phyloP scores from a whole-genome alignment of 1,140 invertebrate genomes.

The Eciton burchellii region DNA sequence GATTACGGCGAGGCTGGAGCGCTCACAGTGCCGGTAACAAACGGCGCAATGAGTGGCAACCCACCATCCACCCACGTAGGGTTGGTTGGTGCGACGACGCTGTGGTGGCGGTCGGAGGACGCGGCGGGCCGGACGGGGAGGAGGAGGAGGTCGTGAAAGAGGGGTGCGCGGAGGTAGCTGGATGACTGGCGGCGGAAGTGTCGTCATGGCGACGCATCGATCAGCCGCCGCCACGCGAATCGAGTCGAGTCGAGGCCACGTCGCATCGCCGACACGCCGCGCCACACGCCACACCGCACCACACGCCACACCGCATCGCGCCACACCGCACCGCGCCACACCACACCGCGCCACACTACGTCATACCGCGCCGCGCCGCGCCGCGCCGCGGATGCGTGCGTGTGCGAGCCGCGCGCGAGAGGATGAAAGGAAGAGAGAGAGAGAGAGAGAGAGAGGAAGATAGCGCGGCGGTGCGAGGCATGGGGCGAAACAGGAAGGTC shows the following conservation, averaged over 20 bases:
- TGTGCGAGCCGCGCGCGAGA: conserved; percentile 18
- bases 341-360: background rate
- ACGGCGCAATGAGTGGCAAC: conserved; percentile 68
- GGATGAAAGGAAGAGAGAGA: too few relatives aligned
- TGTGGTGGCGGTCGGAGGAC: conserved; percentile 58
- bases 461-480: background rate
- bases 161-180: conserved; percentile 83
- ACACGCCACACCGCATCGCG: conserved; percentile 53
- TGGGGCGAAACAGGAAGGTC: conserved; percentile 14
- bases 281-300: conserved; percentile 41
- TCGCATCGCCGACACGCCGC: conserved; percentile 64
- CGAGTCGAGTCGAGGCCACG: conserved; percentile 77
- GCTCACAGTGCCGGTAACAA: conserved; percentile 69
- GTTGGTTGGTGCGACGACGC: conserved; percentile 2
- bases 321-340: conserved; percentile 59
- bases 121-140: conserved; percentile 83
- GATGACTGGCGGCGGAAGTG: conserved; percentile 86
- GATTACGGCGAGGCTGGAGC: conserved; percentile 69
- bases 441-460: background rate
- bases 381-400: conserved; percentile 19
- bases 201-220: conserved; percentile 86
- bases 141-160: conserved; percentile 70
- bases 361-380: too few relatives aligned
- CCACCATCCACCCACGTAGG: conserved; percentile 28
- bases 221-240: conserved; percentile 83